These are phyloP conservation scores for Drosophila mauritiana DNA, from an alignment of 1,140 invertebrate genomes.

Conservation along the genomic window DNA sequence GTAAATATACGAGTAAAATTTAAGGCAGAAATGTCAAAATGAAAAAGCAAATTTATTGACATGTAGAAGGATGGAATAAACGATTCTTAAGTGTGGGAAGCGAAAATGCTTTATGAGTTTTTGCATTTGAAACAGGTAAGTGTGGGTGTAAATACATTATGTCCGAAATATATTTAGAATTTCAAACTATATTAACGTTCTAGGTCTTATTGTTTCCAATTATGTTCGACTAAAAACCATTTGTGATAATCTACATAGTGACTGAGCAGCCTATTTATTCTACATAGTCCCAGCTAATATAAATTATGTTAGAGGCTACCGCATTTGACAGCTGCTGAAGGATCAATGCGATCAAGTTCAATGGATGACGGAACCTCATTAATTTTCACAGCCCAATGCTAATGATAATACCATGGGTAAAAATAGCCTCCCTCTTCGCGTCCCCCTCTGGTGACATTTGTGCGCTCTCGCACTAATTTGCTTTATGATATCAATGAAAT, in stretches of 20 bases:
- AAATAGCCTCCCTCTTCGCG: conserved; percentile 23
- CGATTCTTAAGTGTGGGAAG: background rate
- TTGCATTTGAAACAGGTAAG: background rate
- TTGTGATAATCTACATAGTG: background rate
- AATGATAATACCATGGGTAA: conserved; percentile 44
- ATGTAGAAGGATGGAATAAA: background rate
- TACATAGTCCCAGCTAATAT: background rate
- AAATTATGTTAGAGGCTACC: conserved; percentile 9
- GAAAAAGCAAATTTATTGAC: background rate
- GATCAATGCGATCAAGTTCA: conserved; percentile 65
- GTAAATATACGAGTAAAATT: background rate
- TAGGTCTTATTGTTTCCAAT: background rate
- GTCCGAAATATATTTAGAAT: background rate
- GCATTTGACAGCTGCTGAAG: conserved; percentile 51
- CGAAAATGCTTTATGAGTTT: background rate
- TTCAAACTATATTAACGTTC: background rate
- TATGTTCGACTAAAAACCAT: background rate
- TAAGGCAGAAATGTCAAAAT: background rate
- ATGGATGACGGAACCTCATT: conserved; percentile 36
- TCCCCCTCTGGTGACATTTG: conserved; percentile 48
- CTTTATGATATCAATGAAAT: conserved; percentile 78
- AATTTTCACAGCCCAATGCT: conserved; percentile 35
- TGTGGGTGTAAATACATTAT: background rate
- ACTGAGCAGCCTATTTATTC: background rate
- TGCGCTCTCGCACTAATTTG: conserved; percentile 70